phyloP scores from a whole-genome alignment of 2,888 invertebrate species.

The Agrotis segetum region DNA sequence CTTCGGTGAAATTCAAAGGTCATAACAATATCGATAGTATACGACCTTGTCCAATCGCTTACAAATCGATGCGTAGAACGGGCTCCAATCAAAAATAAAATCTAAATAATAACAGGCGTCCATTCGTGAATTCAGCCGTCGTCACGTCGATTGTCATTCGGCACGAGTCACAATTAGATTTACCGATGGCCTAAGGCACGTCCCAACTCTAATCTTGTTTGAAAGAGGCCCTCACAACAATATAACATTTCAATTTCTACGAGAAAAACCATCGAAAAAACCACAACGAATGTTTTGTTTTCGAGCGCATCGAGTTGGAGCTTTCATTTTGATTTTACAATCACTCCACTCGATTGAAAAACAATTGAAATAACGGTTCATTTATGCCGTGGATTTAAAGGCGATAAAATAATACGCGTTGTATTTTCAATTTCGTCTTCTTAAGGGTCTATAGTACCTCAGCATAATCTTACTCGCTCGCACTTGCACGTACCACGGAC shows the following conservation, averaged over 20 bases:
- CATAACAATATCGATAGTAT: slow-evolving; percentile 23
- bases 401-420: slow-evolving; percentile 14
- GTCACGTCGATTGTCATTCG: slow-evolving; percentile 46
- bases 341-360: slow-evolving; percentile 17
- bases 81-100: slow-evolving; percentile 56
- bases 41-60: slow-evolving; percentile 21
- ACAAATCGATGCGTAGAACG: slow-evolving; percentile 28
- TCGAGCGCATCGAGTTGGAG: slow-evolving; percentile 9
- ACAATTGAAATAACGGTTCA: slow-evolving; percentile 35
- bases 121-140: slow-evolving; percentile 54
- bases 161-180: slow-evolving; percentile 74
- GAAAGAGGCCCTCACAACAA: slow-evolving; percentile 72
- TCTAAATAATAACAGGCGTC: slow-evolving; percentile 56
- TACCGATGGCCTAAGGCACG: slow-evolving; percentile 72
- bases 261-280: slow-evolving; percentile 57
- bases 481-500: too few species aligned
- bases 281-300: slow-evolving; percentile 40
- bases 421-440: slow-evolving; percentile 8
- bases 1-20: slow-evolving; percentile 39
- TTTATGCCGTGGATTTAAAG: slow-evolving; percentile 10
- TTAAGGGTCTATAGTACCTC: too few species aligned
- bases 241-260: slow-evolving; percentile 72
- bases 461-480: too few species aligned
- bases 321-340: slow-evolving; percentile 36
- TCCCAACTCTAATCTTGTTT: slow-evolving; percentile 76